These are phyloP conservation scores for Premnoplex brunnescens DNA, from an alignment of 2,797 vertebrate species.

Conservation along the genomic window DNA sequence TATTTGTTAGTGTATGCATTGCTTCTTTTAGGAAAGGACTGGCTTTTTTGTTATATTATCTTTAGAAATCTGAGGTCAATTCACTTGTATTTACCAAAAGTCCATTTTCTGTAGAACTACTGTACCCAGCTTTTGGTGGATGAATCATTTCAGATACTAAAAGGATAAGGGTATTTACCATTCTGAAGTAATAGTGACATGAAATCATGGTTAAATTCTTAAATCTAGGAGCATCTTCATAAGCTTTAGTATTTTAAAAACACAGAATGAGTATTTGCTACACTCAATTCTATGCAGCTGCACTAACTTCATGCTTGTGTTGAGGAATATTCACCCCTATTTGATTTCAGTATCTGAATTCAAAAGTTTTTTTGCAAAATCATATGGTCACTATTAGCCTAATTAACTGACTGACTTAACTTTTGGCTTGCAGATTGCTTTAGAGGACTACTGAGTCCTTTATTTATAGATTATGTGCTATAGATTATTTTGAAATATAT, in stretches of 20 bases:
- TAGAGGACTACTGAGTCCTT: not conserved
- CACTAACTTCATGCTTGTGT: not conserved
- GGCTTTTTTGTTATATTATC: not conserved
- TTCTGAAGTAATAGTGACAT: not conserved
- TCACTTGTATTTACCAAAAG: not conserved
- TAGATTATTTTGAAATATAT: not conserved
- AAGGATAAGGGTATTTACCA: not conserved
- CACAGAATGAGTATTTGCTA: not conserved
- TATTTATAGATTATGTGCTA: not conserved
- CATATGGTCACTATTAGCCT: not conserved
- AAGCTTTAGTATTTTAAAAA: not conserved
- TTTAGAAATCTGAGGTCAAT: not conserved
- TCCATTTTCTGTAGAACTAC: not conserved
- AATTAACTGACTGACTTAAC: not conserved
- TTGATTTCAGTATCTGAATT: not conserved
- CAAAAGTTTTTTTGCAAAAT: not conserved
- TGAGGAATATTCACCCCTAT: not conserved
- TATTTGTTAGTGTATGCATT: not conserved
- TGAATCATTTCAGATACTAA: not conserved
- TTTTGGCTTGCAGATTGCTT: not conserved
- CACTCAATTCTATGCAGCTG: not conserved
- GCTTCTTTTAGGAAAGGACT: not conserved
- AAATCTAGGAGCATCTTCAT: not conserved
- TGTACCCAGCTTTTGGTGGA: not conserved
- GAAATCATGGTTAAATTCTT: not conserved